These are phyloP conservation scores for Scatophagus argus DNA, from an alignment of 2,113 vertebrate species.

Conservation along the genomic window DNA sequence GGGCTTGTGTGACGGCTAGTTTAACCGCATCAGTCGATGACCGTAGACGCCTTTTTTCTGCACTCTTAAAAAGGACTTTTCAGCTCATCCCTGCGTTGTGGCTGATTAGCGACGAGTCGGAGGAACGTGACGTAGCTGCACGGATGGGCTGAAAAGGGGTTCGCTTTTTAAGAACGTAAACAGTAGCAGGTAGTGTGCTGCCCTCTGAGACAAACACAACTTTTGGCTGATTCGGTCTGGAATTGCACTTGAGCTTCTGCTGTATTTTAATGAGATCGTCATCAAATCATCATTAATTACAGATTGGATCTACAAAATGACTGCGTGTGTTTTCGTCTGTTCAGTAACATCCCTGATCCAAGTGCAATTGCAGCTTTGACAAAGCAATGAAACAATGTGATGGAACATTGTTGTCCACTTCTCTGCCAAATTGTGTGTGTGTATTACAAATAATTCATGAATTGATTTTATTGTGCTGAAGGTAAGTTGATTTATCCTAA, in stretches of 20 bases:
- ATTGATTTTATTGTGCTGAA: not conserved
- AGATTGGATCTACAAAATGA: not conserved
- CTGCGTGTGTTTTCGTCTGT: not conserved
- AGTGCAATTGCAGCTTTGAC: slow-evolving; percentile 73
- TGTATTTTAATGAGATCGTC: not conserved
- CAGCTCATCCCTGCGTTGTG: slow-evolving; percentile 14
- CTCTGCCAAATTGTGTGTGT: slow-evolving; percentile 22
- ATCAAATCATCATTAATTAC: not conserved
- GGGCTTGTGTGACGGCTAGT: slow-evolving; percentile 29
- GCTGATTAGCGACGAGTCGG: not conserved
- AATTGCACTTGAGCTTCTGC: slow-evolving; percentile 67
- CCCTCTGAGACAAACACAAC: slow-evolving; percentile 2
- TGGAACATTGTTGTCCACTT: slow-evolving; percentile 27
- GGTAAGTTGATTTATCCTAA: slow-evolving; percentile 46
- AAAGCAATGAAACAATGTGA: slow-evolving; percentile 47
- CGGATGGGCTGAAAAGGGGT: slow-evolving; percentile 54
- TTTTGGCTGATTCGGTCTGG: slow-evolving; percentile 56
- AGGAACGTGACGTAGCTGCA: not conserved
- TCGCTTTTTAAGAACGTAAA: slow-evolving; percentile 59
- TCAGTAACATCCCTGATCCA: too few species aligned
- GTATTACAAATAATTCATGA: not conserved
- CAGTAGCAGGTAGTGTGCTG: slow-evolving; percentile 45
- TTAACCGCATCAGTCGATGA: not conserved
- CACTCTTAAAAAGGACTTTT: slow-evolving; percentile 61
- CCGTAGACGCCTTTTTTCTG: slow-evolving; percentile 23